These are phyloP conservation scores for Mustela lutreola DNA, from an alignment of 2,113 vertebrate genomes.

Conservation along the genomic window DNA sequence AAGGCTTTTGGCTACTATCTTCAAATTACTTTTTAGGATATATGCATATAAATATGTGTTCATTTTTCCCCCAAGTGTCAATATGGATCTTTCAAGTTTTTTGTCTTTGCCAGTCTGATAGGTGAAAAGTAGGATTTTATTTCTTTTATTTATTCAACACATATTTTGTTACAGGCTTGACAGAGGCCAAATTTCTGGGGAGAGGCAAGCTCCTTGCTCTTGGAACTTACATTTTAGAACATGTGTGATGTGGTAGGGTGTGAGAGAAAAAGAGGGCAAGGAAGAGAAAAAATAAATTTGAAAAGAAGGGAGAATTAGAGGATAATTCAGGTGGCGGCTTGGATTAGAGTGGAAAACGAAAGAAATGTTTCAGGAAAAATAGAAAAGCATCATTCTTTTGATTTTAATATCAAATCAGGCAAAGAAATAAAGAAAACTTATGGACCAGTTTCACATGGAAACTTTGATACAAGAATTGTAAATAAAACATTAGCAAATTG, in stretches of 20 bases:
- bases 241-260: not conserved
- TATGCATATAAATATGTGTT: not conserved
- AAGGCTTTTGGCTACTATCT: not conserved
- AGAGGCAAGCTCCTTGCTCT: not conserved
- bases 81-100: not conserved
- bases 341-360: not conserved
- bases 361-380: not conserved
- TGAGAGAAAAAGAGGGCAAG: not conserved
- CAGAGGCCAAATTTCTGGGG: not conserved
- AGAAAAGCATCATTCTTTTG: not conserved
- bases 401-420: slow-evolving; percentile 29
- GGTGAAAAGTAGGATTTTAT: not conserved
- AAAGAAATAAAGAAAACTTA: slow-evolving; percentile 27
- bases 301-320: not conserved
- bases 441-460: not conserved
- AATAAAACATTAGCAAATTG: slow-evolving; percentile 28
- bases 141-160: not conserved
- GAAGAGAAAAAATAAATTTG: slow-evolving; percentile 4
- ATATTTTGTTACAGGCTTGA: not conserved
- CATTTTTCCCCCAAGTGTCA: not conserved
- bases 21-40: slow-evolving; percentile 47
- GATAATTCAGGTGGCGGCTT: not conserved
- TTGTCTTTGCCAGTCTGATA: not conserved
- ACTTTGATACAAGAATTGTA: not conserved
- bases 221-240: not conserved